These are phyloP conservation scores for Amblyteles armatorius DNA, from an alignment of 2,888 invertebrate species.

Conservation along the genomic window DNA sequence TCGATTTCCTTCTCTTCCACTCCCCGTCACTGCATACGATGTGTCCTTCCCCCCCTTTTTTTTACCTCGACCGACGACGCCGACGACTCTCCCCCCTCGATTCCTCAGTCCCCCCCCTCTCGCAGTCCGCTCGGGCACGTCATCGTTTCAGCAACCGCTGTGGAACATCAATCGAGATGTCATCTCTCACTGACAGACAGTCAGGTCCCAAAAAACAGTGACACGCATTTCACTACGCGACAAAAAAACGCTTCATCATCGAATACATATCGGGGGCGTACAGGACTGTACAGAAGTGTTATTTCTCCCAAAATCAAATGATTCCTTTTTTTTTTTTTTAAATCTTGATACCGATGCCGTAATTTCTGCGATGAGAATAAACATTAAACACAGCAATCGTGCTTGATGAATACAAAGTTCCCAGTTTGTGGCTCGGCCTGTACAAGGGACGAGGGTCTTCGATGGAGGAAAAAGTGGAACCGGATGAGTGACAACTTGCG, in stretches of 20 bases:
- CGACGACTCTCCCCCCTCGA: constrained; percentile 21
- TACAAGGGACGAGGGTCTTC: neutral
- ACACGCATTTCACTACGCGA: neutral
- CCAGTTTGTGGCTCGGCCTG: neutral
- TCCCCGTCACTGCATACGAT: constrained; percentile 50
- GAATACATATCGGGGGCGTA: neutral
- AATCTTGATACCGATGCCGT: neutral
- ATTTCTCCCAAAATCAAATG: neutral
- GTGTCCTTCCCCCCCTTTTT: constrained; percentile 72
- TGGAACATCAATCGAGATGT: constrained; percentile 26
- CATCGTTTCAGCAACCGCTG: neutral
- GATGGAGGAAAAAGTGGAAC: constrained; percentile 16
- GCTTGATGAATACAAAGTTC: neutral
- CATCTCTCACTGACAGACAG: constrained; percentile 29
- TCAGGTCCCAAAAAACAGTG: neutral
- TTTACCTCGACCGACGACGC: constrained; percentile 40
- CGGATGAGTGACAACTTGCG: neutral
- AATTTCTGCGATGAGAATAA: neutral
- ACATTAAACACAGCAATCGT: neutral
- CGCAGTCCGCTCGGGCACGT: constrained; percentile 26
- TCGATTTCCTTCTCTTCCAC: constrained; percentile 45
- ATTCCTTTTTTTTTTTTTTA: neutral
- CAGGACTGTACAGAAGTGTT: neutral
- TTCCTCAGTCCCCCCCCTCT: neutral
- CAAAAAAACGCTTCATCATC: neutral